Base-by-base conservation (phyloP, 2,888 invertebrate species). In the Agrotis segetum region DNA sequence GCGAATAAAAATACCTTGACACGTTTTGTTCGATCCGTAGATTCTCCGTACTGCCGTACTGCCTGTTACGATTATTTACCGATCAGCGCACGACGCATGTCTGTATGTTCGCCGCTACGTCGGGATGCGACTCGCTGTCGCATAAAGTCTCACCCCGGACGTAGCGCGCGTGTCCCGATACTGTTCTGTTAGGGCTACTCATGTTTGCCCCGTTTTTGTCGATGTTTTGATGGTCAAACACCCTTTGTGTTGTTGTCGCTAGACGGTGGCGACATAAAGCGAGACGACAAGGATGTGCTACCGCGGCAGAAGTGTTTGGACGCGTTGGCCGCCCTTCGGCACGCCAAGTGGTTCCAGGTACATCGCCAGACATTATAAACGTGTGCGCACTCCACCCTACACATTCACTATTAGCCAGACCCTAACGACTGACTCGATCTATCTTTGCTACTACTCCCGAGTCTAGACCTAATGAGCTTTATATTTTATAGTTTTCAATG, bases 341-440 rank as follows among this genome's bases (percentile, higher is more conserved):
- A 99, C 98, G 99, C 99, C 97, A 99, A 99, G 97, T 99, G 99
- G 99, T 99, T 99, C 98, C 99, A 99, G 99, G 99, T 99, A 96
- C 95, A 92, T 92, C 96, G 92, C 96, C 96, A 96, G 91, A 94
- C 94, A 90, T 92, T 91, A 89, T 86, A 88, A 84, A 89, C 90
- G 88, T 90, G 93, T 92, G 94, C 93, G 95, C 95, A 92, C 93
- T 93, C 81, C 74, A 74, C 74, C 70, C 63, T 21, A 19, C 67
- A 47, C 44, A 21, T 29, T 29, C 56, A 40, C 40, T 40, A 40
- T 24, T 19, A 34, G 56, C 44, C 47, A 67, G 17, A 58, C 55
- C 59, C 55, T 13, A 55, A n/a, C 13, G 19, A 29, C 53, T 11
- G 55, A 67, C 59, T 71, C 59, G 46, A 50, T 19, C 34, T 55